These are phyloP conservation scores for Gambusia affinis DNA, from an alignment of 2,113 vertebrate species.

Conservation along the genomic window DNA sequence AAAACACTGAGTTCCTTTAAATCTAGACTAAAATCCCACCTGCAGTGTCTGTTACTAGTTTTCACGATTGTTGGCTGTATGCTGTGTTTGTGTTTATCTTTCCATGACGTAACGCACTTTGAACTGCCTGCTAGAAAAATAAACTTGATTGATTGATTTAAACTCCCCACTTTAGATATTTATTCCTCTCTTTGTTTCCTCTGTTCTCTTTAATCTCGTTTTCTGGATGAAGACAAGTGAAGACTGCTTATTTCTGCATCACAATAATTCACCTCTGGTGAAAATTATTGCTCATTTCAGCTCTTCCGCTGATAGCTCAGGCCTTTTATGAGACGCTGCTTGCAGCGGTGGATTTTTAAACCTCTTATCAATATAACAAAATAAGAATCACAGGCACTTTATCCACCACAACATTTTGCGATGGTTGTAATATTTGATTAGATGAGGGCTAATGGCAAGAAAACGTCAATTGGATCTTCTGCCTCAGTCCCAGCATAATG, in stretches of 20 bases:
- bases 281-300: background rate
- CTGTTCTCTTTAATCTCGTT: background rate
- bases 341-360: background rate
- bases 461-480: background rate
- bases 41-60: too few species aligned
- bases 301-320: background rate
- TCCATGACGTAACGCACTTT: too few species aligned
- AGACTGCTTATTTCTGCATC: background rate
- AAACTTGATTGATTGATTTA: too few species aligned
- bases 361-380: background rate
- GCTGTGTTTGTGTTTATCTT: too few species aligned
- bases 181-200: background rate
- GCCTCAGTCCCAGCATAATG: background rate
- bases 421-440: background rate
- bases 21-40: too few species aligned
- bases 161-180: background rate
- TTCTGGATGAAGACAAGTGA: background rate
- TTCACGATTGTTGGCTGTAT: too few species aligned
- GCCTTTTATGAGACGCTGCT: background rate
- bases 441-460: background rate
- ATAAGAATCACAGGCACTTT: background rate
- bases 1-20: too few species aligned
- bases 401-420: background rate
- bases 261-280: background rate
- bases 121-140: too few species aligned